Evolutionary conservation across 1,140 invertebrate genomes (phyloP).

Genomic region (Drosophila repletoides): DNA sequence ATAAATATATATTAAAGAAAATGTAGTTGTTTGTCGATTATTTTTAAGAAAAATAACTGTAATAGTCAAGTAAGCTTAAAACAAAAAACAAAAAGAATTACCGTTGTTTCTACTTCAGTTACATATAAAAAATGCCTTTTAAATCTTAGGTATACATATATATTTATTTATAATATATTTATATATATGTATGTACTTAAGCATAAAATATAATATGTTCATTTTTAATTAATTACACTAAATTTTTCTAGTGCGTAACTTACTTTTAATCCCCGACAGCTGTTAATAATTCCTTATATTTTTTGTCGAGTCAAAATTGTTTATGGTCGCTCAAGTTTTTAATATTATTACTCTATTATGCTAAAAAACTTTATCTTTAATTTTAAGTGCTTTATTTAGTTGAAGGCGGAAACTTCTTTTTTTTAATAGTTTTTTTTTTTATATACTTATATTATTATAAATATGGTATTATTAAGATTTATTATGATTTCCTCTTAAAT

Average conservation of each 20-base stretch:
- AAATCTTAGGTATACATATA: background rate
- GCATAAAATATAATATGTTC: conserved; percentile 7
- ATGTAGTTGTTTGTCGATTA: conserved; percentile 25
- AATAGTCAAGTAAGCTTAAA: conserved; percentile 28
- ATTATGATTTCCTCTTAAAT: background rate
- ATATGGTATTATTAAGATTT: conserved; percentile 8
- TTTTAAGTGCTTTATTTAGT: conserved; percentile 1
- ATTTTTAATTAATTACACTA: conserved; percentile 10
- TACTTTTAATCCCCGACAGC: too few relatives aligned
- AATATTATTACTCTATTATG: too few relatives aligned
- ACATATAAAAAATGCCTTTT: conserved; percentile 6
- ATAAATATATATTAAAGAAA: conserved; percentile 7
- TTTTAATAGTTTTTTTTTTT: conserved; percentile 5
- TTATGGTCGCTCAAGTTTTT: too few relatives aligned
- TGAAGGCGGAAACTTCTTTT: conserved; percentile 7
- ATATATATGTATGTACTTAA: conserved; percentile 9
- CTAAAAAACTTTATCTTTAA: background rate
- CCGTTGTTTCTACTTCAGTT: background rate
- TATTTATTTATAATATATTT: background rate
- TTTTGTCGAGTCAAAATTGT: too few relatives aligned
- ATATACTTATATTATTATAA: background rate
- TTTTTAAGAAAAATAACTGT: conserved; percentile 22
- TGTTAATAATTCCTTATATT: too few relatives aligned
- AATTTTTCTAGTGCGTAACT: too few relatives aligned
- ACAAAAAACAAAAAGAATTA: background rate